Conservation (phyloP, 2,888 invertebrate genomes). For the Rosalia funebris region DNA sequence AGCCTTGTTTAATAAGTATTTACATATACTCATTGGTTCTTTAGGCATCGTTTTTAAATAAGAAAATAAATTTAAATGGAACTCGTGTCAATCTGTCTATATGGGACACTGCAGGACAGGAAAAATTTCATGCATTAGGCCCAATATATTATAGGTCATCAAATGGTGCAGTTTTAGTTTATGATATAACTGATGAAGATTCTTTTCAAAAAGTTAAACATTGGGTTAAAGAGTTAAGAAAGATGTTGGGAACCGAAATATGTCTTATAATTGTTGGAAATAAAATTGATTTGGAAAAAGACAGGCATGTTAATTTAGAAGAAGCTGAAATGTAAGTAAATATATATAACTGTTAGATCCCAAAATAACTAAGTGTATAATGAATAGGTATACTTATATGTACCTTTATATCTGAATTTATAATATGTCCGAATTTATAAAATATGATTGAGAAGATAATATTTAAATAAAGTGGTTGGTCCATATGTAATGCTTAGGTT, state of each 20-base stretch:
- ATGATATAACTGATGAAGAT: slow-evolving; percentile 94
- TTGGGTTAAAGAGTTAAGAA: slow-evolving; percentile 97
- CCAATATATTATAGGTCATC: slow-evolving; percentile 98
- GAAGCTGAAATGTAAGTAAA: slow-evolving; percentile 87
- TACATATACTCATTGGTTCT: slow-evolving; percentile 52
- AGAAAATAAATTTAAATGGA: slow-evolving; percentile 90
- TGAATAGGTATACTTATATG: too few species aligned
- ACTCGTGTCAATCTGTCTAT: slow-evolving; percentile 90
- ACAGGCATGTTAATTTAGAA: slow-evolving; percentile 83
- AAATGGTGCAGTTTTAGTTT: slow-evolving; percentile 94
- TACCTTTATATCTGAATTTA: too few species aligned
- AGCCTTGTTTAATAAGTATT: slow-evolving; percentile 18
- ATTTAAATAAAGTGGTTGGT: too few species aligned
- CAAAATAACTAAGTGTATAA: too few species aligned
- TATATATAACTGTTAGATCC: too few species aligned
- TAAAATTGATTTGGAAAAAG: slow-evolving; percentile 94
- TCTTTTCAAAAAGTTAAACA: slow-evolving; percentile 97
- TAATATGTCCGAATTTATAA: too few species aligned
- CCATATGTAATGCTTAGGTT: too few species aligned
- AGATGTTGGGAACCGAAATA: slow-evolving; percentile 94
- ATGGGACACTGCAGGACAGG: slow-evolving; percentile 99
- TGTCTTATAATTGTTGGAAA: slow-evolving; percentile 95
- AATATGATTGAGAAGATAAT: too few species aligned
- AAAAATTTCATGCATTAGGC: slow-evolving; percentile 94
- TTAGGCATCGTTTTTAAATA: slow-evolving; percentile 95